phyloP scores from a whole-genome alignment of 1,140 invertebrate species.

The Scaptomyza pallida region DNA sequence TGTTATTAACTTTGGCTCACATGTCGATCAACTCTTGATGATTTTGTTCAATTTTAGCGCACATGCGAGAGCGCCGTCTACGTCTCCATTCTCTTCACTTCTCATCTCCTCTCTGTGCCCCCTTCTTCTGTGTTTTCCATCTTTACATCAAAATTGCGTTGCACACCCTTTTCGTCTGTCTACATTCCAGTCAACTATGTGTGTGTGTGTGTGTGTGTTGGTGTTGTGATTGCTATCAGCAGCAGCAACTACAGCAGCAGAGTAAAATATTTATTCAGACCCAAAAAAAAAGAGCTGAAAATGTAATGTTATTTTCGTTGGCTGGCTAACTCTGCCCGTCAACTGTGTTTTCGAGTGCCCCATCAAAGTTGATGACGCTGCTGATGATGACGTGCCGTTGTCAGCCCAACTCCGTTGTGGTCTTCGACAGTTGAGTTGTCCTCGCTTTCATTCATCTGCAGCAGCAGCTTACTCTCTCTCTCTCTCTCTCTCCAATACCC shows the following conservation, averaged over 20 bases:
- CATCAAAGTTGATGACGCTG: conserved; percentile 70
- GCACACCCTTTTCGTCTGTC: conserved; percentile 38
- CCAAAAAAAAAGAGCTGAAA: conserved; percentile 64
- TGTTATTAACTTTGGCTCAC: conserved; percentile 83
- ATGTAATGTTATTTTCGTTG: conserved; percentile 55
- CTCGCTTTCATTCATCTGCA: conserved; percentile 74
- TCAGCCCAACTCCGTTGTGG: conserved; percentile 38
- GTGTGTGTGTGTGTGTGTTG: conserved; percentile 42
- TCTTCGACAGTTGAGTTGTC: conserved; percentile 55
- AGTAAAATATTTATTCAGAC: conserved; percentile 83
- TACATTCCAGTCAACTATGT: conserved; percentile 57
- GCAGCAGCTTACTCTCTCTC: not conserved
- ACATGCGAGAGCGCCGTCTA: conserved; percentile 76
- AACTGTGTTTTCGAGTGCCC: conserved; percentile 48
- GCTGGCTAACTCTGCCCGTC: conserved; percentile 41
- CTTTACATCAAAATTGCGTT: conserved; percentile 24
- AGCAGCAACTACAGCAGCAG: conserved; percentile 54
- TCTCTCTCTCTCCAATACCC: not conserved
- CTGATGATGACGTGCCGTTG: conserved; percentile 76
- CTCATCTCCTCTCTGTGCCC: not conserved
- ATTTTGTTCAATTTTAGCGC: conserved; percentile 83
- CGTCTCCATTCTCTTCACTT: conserved; percentile 44
- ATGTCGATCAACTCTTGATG: conserved; percentile 83
- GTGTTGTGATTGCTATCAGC: conserved; percentile 69
- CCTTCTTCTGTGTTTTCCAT: conserved; percentile 7